Conservation (phyloP, 2,113 vertebrate species). For the Anhinga anhinga region DNA sequence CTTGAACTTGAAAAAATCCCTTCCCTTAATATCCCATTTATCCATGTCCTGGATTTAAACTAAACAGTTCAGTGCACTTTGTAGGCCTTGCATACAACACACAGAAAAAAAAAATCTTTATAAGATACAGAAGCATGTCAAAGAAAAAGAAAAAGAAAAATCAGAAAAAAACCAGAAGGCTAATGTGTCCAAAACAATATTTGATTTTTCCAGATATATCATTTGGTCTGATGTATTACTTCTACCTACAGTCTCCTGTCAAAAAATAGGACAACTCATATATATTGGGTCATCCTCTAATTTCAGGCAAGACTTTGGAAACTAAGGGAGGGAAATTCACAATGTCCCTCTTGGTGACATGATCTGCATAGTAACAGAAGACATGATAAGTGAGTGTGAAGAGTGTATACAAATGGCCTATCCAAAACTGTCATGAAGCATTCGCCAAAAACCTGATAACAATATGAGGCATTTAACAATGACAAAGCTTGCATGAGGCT, state of each 20-base stretch:
- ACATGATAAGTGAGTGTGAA: neutral
- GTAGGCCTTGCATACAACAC: neutral
- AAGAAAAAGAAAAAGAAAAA: neutral
- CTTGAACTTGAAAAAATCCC: neutral
- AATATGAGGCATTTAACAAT: neutral
- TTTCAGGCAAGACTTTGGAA: neutral
- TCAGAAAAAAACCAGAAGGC: neutral
- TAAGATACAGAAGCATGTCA: neutral
- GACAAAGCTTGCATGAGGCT: neutral
- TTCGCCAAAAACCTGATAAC: neutral
- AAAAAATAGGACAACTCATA: neutral
- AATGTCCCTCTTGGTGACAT: neutral
- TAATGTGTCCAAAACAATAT: neutral
- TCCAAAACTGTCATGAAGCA: neutral
- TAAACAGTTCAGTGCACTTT: neutral
- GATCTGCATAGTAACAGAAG: neutral
- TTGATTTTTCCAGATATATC: neutral
- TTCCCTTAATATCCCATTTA: neutral
- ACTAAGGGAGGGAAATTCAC: neutral
- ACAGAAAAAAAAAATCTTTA: neutral
- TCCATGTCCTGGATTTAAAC: neutral
- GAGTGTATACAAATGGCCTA: accelerated
- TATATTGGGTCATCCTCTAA: neutral
- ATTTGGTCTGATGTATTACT: neutral
- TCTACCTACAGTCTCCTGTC: neutral